Evolutionary conservation across 1,140 invertebrate genomes (phyloP), one percentile per base, ranked within the genome.

Genomic region (Drosophila grimshawi): DNA sequence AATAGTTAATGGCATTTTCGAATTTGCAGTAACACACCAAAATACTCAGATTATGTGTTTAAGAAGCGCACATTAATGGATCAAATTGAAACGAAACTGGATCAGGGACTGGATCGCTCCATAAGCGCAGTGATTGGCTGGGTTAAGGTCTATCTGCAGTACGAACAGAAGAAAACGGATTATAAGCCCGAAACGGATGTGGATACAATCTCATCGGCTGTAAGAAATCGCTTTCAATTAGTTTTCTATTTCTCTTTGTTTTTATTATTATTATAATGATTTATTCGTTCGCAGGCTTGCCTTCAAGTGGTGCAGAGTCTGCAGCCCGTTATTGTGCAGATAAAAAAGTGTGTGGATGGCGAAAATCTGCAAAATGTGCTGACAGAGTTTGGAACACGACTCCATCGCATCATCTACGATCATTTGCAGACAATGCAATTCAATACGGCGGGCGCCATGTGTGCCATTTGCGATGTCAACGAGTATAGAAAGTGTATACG

Each of bases 401-500:
- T 99, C 72, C 98, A 99, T 93, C 93, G 98, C 65, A 96, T 98
- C n/a, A 96, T 99, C 60, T 98, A 98, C 86, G 98, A 99, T 80
- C 98, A 99, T 93, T 93, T 99, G 45, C 96, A 97, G 77, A 97
- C 97, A 81, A 99, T 97, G 94, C 97, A 98, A 88, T 99, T 98
- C 89, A 99, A 98, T 93, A 97, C 97, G 19, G 95, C 97, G 66
- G 98, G 98, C 63, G 98, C 98, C 2, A 99, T 99, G 97, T 96
- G 98, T 92, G 97, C 97, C 2, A 98, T 99, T 72, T 99, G 98
- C 93, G 99, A 99, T 94, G 97, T 99, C 59, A 99, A 99, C 91
- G 98, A 99, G 92, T 97, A 97, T 92, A 94, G 98, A 35, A 97
- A 95, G 92, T 97, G 95, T 93, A 95, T 96, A 6, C 95, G 96